These are phyloP conservation scores for Drosophila equinoxialis DNA, from an alignment of 1,140 invertebrate species.

Conservation along the genomic window DNA sequence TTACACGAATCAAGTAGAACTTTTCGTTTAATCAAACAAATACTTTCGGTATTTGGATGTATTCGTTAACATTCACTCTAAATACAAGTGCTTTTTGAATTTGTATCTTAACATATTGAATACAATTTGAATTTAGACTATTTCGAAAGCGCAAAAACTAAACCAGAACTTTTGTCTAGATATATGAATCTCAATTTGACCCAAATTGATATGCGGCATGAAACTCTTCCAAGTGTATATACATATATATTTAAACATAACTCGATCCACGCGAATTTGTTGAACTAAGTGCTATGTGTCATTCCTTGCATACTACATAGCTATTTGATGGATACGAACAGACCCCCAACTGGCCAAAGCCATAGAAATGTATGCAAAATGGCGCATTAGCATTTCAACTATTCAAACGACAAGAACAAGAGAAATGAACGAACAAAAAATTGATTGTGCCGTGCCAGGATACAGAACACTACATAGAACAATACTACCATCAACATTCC, in stretches of 20 bases:
- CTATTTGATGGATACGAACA: background rate
- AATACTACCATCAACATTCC: slow-evolving; percentile 18
- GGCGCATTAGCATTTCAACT: slow-evolving; percentile 80
- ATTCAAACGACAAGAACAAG: slow-evolving; percentile 41
- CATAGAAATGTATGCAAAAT: slow-evolving; percentile 76
- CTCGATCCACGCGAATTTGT: slow-evolving; percentile 2
- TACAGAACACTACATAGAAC: background rate
- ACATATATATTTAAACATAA: background rate
- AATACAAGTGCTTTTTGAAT: no score
- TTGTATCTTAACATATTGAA: no score
- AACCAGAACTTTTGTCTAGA: no score
- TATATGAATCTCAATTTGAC: background rate
- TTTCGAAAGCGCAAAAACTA: no score
- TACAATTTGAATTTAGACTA: no score
- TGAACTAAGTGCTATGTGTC: slow-evolving; percentile 3
- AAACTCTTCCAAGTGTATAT: background rate
- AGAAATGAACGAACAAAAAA: slow-evolving; percentile 43
- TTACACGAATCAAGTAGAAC: no score
- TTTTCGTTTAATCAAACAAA: no score
- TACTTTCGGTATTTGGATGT: no score
- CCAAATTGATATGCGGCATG: background rate
- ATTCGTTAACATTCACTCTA: no score
- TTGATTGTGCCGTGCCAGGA: slow-evolving; percentile 63
- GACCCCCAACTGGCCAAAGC: slow-evolving; percentile 40
- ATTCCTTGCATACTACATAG: background rate